phyloP scores from a whole-genome alignment of 2,888 invertebrate genomes.

The Macrosoma leucophasiata region DNA sequence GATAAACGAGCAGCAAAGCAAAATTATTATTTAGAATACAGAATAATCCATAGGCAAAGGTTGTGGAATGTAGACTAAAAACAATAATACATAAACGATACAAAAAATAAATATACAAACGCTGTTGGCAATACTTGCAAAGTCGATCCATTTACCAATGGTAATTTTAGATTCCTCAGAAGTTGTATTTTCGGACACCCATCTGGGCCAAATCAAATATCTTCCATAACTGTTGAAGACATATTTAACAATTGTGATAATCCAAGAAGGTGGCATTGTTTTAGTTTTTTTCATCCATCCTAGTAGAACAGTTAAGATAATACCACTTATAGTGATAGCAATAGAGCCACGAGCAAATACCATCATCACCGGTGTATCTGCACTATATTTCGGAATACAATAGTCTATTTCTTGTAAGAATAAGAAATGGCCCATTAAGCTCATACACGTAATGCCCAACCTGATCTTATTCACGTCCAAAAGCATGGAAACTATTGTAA shows the following conservation, averaged over 20 bases:
- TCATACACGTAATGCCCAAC: slow-evolving; percentile 32
- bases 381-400: slow-evolving; percentile 31
- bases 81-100: slow-evolving; percentile 31
- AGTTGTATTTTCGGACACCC: slow-evolving; percentile 21
- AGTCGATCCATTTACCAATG: slow-evolving; percentile 31
- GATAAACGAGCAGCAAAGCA: no score
- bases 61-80: slow-evolving; percentile 31
- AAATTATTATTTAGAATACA: no score
- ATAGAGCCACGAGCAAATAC: slow-evolving; percentile 36
- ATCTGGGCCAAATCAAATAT: slow-evolving; percentile 31
- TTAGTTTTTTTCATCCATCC: slow-evolving; percentile 25
- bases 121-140: slow-evolving; percentile 34
- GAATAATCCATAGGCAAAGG: no score
- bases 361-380: slow-evolving; percentile 35
- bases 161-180: slow-evolving; percentile 10
- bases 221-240: slow-evolving; percentile 26
- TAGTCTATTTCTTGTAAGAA: slow-evolving; percentile 28
- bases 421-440: slow-evolving; percentile 34
- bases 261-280: slow-evolving; percentile 23
- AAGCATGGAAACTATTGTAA: slow-evolving; percentile 31
- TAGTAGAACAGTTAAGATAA: slow-evolving; percentile 32
- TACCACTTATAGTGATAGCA: slow-evolving; percentile 27
- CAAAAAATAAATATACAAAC: slow-evolving; percentile 21
- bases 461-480: slow-evolving; percentile 34
- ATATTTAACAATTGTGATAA: slow-evolving; percentile 29